phyloP scores from a whole-genome alignment of 2,888 invertebrate genomes.

The Arge pagana region DNA sequence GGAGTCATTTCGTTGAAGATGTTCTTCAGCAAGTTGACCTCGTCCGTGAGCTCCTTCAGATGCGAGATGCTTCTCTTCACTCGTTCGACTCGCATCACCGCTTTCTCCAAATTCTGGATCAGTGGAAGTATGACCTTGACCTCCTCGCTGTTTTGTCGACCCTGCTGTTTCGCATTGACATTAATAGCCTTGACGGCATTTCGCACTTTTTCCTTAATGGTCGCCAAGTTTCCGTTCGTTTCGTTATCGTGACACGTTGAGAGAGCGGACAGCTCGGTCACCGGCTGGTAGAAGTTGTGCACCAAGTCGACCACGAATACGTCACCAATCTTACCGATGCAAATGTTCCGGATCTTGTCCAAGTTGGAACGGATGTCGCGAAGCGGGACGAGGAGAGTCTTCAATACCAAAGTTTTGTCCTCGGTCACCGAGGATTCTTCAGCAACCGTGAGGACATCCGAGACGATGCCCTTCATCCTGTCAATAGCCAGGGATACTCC shows the following conservation, averaged over 20 bases:
- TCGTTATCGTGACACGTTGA: constrained; percentile 22
- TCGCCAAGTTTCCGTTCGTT: constrained; percentile 7
- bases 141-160: constrained; percentile 21
- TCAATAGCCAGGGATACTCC: constrained; percentile 20
- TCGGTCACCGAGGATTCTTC: constrained; percentile 2
- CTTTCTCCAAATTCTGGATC: constrained; percentile 13
- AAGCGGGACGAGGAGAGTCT: constrained; percentile 7
- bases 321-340: constrained; percentile 19
- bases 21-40: constrained; percentile 11
- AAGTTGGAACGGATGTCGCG: constrained; percentile 1
- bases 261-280: constrained; percentile 15
- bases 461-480: constrained; percentile 16
- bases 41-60: constrained; percentile 12
- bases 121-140: constrained; percentile 18
- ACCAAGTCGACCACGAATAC: constrained; percentile 21
- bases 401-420: constrained; percentile 18
- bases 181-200: constrained; percentile 14
- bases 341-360: constrained; percentile 15
- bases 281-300: constrained; percentile 23
- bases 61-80: constrained; percentile 6
- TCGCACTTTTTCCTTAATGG: constrained; percentile 9
- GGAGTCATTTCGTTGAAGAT: constrained; percentile 8
- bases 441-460: constrained; percentile 11
- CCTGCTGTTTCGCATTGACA: constrained; percentile 7
- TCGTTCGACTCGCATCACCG: constrained; percentile 9